These are phyloP conservation scores for Coelinius sp. DNA, from an alignment of 2,888 invertebrate species.

Conservation along the genomic window DNA sequence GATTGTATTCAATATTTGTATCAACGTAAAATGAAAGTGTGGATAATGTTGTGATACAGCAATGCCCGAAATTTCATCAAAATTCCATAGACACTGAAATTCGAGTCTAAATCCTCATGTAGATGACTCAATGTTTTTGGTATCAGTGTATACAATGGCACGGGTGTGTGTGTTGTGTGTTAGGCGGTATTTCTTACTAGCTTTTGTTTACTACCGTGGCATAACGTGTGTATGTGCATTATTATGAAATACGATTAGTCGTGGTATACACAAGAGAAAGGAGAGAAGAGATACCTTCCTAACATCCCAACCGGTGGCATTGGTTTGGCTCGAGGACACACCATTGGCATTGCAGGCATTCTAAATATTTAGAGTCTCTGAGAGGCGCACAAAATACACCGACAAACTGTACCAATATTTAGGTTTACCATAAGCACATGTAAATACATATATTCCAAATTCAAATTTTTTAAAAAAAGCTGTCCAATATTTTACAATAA, in stretches of 20 bases:
- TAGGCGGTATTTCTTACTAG: slow-evolving; percentile 65
- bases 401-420: slow-evolving; percentile 24
- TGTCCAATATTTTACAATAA: not conserved
- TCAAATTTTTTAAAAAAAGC: not conserved
- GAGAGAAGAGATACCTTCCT: slow-evolving; percentile 4
- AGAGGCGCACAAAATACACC: slow-evolving; percentile 43
- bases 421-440: not conserved
- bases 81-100: slow-evolving; percentile 67
- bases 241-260: slow-evolving; percentile 66
- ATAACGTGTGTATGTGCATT: slow-evolving; percentile 53
- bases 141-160: slow-evolving; percentile 23
- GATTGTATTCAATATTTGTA: not conserved
- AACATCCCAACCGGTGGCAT: slow-evolving; percentile 15
- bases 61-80: slow-evolving; percentile 70
- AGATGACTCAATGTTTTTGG: slow-evolving; percentile 14
- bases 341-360: slow-evolving; percentile 46
- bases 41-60: slow-evolving; percentile 46
- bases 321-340: slow-evolving; percentile 25
- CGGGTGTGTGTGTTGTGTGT: slow-evolving; percentile 34
- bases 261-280: slow-evolving; percentile 50
- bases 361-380: slow-evolving; percentile 56
- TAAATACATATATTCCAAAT: not conserved
- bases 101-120: slow-evolving; percentile 43
- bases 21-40: not conserved
- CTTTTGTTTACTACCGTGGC: slow-evolving; percentile 61